Percentiles rank a stretch among this genome's conserved stretches.
Conservation (phyloP, 2,113 vertebrate species). For the Stigmatopora argus region DNA sequence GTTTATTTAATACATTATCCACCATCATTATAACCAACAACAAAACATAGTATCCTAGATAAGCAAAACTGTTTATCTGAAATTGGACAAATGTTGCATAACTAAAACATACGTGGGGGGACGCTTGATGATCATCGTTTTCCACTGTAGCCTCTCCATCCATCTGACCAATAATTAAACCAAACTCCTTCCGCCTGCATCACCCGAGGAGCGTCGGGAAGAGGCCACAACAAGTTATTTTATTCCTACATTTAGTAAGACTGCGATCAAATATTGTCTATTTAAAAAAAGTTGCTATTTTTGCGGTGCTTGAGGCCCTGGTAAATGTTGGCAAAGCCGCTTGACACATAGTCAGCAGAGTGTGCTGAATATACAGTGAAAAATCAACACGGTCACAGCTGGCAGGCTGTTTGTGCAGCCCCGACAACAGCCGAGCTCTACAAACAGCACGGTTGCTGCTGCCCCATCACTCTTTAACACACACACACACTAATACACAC, state of each 20-base stretch:
- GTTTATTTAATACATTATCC: too few relatives aligned
- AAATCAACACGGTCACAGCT: slow-evolving; percentile 65
- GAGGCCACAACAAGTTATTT: too few relatives aligned
- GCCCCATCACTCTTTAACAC: slow-evolving; percentile 17
- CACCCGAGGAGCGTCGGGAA: too few relatives aligned
- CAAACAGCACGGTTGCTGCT: slow-evolving; percentile 44
- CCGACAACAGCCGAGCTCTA: slow-evolving; percentile 46
- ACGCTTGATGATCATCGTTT: too few relatives aligned
- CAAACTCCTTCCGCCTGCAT: too few relatives aligned
- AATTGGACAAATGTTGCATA: neutral
- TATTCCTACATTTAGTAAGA: neutral
- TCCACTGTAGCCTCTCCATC: too few relatives aligned
- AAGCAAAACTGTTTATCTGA: neutral
- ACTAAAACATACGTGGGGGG: neutral
- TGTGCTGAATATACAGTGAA: slow-evolving; percentile 43
- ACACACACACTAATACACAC: slow-evolving; percentile 8
- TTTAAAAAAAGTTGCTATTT: neutral
- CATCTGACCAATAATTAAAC: too few relatives aligned
- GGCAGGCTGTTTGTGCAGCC: slow-evolving; percentile 54
- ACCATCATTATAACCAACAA: neutral
- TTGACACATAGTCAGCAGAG: slow-evolving; percentile 22
- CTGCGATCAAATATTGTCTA: neutral
- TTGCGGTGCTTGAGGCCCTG: slow-evolving; percentile 4
- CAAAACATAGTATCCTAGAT: neutral
- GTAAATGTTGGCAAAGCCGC: slow-evolving; percentile 17